Percentiles rank a stretch among this genome's conserved stretches.
These are phyloP conservation scores for Hydractinia echinata DNA, from an alignment of 30 jellyfish, hydroid and myxozoan species.

Conservation along the genomic window DNA sequence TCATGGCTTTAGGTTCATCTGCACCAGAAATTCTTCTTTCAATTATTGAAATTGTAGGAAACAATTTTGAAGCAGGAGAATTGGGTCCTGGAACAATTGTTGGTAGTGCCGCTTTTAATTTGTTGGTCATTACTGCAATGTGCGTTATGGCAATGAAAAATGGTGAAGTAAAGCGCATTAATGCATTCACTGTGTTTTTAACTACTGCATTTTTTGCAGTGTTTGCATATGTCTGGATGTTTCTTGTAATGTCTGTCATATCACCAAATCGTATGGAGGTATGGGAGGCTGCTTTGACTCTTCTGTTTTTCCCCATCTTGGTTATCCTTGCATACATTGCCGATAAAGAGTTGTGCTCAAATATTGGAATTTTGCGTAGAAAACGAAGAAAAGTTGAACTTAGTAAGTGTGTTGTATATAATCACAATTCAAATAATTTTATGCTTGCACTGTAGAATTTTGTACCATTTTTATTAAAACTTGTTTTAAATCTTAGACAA, in stretches of 20 bases:
- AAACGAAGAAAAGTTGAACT: conserved; percentile 56
- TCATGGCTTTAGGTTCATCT: conserved; percentile 97
- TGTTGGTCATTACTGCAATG: conserved; percentile 81
- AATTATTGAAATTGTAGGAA: conserved; percentile 86
- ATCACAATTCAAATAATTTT: neutral
- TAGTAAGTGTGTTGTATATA: conserved; percentile 33
- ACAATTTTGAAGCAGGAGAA: conserved; percentile 83
- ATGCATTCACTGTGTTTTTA: conserved; percentile 63
- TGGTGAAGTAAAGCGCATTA: conserved; percentile 55
- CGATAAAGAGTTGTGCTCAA: conserved; percentile 75
- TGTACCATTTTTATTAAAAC: neutral
- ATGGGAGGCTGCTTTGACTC: conserved; percentile 97
- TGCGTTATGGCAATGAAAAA: conserved; percentile 69
- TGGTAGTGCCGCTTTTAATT: conserved; percentile 96
- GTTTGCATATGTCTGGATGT: conserved; percentile 94
- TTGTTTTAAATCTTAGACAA: conserved; percentile 44
- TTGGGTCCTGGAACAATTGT: conserved; percentile 99
- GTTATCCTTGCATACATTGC: conserved; percentile 87
- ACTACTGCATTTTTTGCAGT: conserved; percentile 79
- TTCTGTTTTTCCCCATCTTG: conserved; percentile 75
- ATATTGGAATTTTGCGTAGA: conserved; percentile 28
- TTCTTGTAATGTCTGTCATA: conserved; percentile 48
- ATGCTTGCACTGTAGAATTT: neutral
- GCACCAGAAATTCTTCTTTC: conserved; percentile 97
- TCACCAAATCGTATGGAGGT: conserved; percentile 52